Percentiles rank a stretch among this genome's conserved stretches.
These are phyloP conservation scores for Spea multiplicata DNA, from an alignment of 2,113 vertebrate genomes.

Conservation along the genomic window DNA sequence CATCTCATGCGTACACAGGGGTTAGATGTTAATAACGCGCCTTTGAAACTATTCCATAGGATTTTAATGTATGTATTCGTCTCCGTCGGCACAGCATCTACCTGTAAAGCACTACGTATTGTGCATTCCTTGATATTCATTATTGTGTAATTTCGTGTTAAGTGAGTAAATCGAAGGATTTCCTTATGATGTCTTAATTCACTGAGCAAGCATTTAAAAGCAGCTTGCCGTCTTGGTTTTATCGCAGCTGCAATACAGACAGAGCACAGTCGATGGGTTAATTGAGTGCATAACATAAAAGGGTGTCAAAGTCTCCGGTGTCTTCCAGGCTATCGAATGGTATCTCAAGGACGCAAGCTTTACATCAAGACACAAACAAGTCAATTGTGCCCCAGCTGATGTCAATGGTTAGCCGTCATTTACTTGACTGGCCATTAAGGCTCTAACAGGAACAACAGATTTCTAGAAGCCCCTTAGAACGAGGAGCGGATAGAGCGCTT, in stretches of 20 bases:
- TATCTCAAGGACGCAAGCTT: background rate
- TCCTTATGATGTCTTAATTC: constrained; percentile 14
- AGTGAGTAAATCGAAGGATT: constrained; percentile 25
- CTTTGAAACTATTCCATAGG: background rate
- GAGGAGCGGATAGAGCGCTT: background rate
- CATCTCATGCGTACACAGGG: background rate
- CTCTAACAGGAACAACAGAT: background rate
- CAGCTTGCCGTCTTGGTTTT: background rate
- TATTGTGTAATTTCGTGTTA: constrained; percentile 25
- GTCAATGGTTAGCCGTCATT: background rate
- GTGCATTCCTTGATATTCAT: constrained; percentile 25
- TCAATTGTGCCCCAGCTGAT: background rate
- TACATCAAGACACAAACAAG: background rate
- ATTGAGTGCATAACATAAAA: constrained; percentile 16
- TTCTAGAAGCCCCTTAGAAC: background rate
- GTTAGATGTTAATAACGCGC: background rate
- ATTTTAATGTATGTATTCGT: background rate
- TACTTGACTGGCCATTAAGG: background rate
- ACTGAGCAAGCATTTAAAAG: background rate
- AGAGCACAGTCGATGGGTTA: background rate
- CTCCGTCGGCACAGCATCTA: background rate
- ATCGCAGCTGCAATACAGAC: background rate
- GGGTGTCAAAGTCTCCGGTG: background rate
- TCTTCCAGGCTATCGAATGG: background rate
- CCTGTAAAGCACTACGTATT: constrained; percentile 26